Conservation (phyloP, 1,140 invertebrate genomes). For the Sesamia nonagrioides region DNA sequence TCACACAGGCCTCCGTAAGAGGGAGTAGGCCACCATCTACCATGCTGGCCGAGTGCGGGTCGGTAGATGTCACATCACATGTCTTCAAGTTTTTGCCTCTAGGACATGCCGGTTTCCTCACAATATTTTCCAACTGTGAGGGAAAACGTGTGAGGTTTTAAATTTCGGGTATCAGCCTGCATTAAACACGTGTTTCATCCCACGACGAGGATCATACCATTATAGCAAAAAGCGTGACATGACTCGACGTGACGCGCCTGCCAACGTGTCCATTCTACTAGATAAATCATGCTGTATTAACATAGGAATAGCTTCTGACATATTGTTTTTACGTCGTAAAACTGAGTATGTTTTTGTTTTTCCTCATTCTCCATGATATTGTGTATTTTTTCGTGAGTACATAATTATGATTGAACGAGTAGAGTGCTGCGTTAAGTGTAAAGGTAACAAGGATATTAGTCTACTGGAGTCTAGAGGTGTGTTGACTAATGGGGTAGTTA, state of each 20-base stretch:
- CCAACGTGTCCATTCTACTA: neutral
- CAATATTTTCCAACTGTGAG: constrained; percentile 17
- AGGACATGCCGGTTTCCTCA: no score
- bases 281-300: constrained; percentile 19
- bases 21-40: no score
- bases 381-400: neutral
- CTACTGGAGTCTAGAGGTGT: neutral
- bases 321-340: constrained; percentile 33
- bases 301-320: constrained; percentile 30
- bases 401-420: neutral
- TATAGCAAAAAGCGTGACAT: constrained; percentile 9
- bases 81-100: no score
- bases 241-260: constrained; percentile 8
- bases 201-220: neutral
- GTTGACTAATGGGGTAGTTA: no score
- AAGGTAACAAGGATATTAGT: neutral
- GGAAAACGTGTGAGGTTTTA: no score
- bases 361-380: neutral
- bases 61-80: no score
- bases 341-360: neutral
- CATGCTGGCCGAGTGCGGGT: no score
- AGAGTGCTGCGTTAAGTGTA: neutral
- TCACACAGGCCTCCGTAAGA: no score
- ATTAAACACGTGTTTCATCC: constrained; percentile 15
- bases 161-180: constrained; percentile 7